Base-by-base conservation (phyloP, 2,888 invertebrate species). In the Kryphioiulus occultus region DNA sequence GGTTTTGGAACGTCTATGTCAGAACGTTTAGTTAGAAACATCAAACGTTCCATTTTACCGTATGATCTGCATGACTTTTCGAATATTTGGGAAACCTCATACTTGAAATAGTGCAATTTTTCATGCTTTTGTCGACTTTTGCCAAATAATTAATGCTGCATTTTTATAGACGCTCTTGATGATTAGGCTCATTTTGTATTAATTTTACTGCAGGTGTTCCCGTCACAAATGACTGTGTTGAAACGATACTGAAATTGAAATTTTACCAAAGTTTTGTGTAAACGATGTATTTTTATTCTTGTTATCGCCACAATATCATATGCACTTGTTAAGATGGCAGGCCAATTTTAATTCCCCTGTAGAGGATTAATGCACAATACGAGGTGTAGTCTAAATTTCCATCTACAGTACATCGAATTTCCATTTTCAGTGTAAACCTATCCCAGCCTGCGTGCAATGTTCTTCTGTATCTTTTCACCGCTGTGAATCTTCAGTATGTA, bases 261-360 rank as follows among this genome's bases (percentile, higher is more conserved):
- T 59, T 68, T 68, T 68, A 26, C 26, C 26, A 22, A 59, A 68
- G 68, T 68, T 68, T 68, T 68, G 68, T 68, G 68, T 1, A 68
- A 68, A 68, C 68, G 5, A 68, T 68, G 68, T 68, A 68, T 68
- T 68, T 68, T 68, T 68, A 68, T 68, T 26, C 68, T 68, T 68
- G 68, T 68, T 68, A 68, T 26, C 10, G 26, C 26, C 26, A 68
- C 26, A 12, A 68, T 68, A 68, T 68, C 68, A 68, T 26, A 68
- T 26, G 68, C 68, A 68, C 68, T 68, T 68, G 68, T 68, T 68
- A 68, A 68, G 26, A 68, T 68, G 68, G 26, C 68, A 68, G 68
- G 68, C 68, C n/a, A 26, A 68, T 68, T 68, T 26, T 68, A 68
- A 68, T 68, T 26, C 26, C 68, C 26, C 9, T 68, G 26, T 12